Conservation (phyloP, 2,797 vertebrate species). For the Myotis daubentonii region DNA sequence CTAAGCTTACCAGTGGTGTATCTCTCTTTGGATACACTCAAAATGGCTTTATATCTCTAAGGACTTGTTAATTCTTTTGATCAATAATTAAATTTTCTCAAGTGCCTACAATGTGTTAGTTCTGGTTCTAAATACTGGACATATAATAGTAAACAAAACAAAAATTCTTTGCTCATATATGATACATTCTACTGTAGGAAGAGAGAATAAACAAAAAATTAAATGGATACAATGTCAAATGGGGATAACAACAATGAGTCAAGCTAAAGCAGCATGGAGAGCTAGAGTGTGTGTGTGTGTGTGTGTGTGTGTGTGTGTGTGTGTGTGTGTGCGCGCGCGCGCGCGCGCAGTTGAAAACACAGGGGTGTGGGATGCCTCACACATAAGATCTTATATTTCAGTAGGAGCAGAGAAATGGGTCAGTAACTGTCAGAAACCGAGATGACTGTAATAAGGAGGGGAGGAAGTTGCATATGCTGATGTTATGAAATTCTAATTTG, state of each 20-base stretch:
- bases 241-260: neutral
- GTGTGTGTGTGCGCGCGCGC: too few relatives aligned
- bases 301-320: neutral
- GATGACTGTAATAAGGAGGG: neutral
- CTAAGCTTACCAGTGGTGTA: neutral
- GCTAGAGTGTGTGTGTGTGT: neutral
- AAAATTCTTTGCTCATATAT: neutral
- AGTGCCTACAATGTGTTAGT: neutral
- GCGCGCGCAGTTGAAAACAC: neutral
- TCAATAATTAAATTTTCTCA: neutral
- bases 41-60: neutral
- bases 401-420: neutral
- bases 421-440: neutral
- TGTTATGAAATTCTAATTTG: neutral
- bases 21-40: neutral
- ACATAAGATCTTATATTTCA: neutral
- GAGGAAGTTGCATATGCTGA: neutral
- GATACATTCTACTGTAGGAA: neutral
- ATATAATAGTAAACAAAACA: neutral
- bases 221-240: neutral
- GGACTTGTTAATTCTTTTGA: constrained; percentile 4
- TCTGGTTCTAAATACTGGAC: neutral
- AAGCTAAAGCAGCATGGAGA: neutral
- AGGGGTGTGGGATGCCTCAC: neutral
- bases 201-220: neutral